Conservation (phyloP, 1,140 invertebrate genomes). For the Ceratosolen fusciceps region DNA sequence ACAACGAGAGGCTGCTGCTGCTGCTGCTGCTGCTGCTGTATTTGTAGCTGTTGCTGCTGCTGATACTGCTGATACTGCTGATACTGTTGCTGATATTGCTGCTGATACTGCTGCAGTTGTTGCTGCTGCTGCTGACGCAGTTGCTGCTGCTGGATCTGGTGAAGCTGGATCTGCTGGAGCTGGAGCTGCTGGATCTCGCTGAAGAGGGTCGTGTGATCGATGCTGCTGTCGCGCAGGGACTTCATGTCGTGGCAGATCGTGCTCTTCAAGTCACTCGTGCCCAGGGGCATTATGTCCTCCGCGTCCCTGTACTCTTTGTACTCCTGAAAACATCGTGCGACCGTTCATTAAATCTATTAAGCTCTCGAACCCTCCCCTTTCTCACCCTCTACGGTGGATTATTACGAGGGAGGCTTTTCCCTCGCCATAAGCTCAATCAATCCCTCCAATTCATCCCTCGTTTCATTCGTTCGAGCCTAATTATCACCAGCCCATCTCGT, state of each 20-base stretch:
- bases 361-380: too few species aligned
- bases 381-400: too few species aligned
- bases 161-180: conserved; percentile 12
- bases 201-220: conserved; percentile 67
- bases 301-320: conserved; percentile 91
- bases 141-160: neutral
- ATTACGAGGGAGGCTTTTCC: neutral
- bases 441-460: too few species aligned
- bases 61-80: conserved; percentile 24
- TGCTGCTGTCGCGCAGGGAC: conserved; percentile 73
- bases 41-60: too few species aligned
- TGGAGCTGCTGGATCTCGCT: conserved; percentile 56
- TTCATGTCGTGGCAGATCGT: conserved; percentile 85
- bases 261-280: conserved; percentile 83
- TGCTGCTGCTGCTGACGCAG: conserved; percentile 3
- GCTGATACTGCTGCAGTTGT: conserved; percentile 6
- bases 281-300: conserved; percentile 86
- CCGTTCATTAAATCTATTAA: neutral
- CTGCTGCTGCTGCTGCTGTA: conserved; percentile 31
- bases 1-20: conserved; percentile 10
- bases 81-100: conserved; percentile 23
- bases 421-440: neutral
- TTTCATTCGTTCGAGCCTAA: too few species aligned
- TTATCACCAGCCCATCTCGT: too few species aligned
- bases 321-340: conserved; percentile 75